Evolutionary conservation across 2,797 vertebrate species (phyloP).

Genomic region (Anniella stebbinsi): DNA sequence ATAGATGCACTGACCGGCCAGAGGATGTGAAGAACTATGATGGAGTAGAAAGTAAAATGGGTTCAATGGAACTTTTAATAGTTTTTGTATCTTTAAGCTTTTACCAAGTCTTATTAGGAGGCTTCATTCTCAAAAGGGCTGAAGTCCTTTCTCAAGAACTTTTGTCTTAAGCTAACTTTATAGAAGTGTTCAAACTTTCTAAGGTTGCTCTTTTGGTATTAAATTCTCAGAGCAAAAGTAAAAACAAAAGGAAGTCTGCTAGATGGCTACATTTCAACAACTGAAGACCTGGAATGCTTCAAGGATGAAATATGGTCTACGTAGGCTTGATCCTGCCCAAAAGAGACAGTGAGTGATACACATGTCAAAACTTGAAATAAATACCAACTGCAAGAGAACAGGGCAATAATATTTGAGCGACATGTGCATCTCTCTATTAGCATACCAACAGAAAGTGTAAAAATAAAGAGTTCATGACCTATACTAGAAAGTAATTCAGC

Average conservation of each 20-base stretch:
- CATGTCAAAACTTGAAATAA: background rate
- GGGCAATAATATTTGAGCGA: background rate
- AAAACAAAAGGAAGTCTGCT: background rate
- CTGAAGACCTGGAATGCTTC: background rate
- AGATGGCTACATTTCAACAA: background rate
- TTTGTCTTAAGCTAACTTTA: background rate
- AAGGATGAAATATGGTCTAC: background rate
- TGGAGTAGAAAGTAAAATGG: background rate
- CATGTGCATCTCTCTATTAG: background rate
- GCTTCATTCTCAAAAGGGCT: background rate
- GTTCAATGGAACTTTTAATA: background rate
- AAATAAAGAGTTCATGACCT: background rate
- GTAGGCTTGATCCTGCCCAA: background rate
- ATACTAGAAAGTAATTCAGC: background rate
- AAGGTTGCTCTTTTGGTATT: background rate
- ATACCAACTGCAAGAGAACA: background rate
- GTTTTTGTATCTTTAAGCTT: background rate
- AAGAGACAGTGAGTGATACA: background rate
- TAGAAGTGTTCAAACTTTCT: background rate
- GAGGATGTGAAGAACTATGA: background rate
- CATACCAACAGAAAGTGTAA: background rate
- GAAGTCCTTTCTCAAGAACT: background rate
- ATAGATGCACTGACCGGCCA: background rate
- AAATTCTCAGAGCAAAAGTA: background rate
- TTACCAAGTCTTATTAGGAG: background rate